Evolutionary conservation across 2,797 vertebrate genomes (phyloP).

Genomic region (Mionectes olivaceus): DNA sequence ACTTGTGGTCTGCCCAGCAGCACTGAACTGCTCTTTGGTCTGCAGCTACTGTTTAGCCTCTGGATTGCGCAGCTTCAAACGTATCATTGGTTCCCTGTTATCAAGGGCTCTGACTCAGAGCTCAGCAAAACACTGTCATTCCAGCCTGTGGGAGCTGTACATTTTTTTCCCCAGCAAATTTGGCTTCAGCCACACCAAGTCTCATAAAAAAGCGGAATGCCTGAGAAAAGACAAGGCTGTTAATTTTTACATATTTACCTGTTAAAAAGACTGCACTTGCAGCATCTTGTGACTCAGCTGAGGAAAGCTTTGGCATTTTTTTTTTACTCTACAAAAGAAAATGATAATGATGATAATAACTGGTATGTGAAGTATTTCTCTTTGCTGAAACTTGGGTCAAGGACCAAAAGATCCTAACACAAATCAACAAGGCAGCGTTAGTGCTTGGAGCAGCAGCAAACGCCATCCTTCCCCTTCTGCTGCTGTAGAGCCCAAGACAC

Average conservation of each 20-base stretch:
- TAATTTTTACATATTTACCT: background rate
- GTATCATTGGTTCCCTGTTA: background rate
- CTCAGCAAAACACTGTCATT: background rate
- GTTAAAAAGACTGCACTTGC: background rate
- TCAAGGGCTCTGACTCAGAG: conserved; percentile 38
- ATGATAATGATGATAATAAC: background rate
- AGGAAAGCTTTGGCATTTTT: background rate
- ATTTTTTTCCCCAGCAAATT: background rate
- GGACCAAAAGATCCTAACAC: background rate
- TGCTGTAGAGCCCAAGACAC: background rate
- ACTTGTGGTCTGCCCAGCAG: background rate
- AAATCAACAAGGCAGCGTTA: background rate
- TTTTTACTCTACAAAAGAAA: background rate
- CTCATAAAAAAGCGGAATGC: background rate
- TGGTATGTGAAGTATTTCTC: background rate
- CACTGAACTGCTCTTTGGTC: background rate
- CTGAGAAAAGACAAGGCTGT: background rate
- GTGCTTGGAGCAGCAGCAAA: background rate
- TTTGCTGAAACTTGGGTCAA: background rate
- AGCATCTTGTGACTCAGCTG: background rate
- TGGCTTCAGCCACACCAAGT: background rate
- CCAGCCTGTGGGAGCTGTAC: background rate
- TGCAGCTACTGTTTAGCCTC: conserved; percentile 1
- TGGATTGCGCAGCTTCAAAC: background rate
- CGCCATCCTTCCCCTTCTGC: background rate